Evolutionary conservation across 1,140 invertebrate species (phyloP).

Genomic region (Diorhabda elongata): DNA sequence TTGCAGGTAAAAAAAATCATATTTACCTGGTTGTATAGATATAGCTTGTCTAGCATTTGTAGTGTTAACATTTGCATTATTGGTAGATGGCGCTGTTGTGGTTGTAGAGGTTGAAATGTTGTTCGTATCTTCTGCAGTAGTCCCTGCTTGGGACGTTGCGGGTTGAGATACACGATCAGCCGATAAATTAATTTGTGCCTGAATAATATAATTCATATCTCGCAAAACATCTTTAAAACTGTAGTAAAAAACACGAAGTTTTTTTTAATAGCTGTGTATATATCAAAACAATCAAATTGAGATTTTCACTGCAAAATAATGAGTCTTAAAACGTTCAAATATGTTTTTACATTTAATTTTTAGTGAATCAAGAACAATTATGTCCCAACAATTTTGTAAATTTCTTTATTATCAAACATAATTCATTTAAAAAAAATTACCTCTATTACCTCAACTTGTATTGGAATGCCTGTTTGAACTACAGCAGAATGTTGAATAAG

Average conservation of each 20-base stretch:
- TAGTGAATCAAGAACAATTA: too few species aligned
- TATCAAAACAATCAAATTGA: too few species aligned
- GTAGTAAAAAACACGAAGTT: neutral
- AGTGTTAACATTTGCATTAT: slow-evolving; percentile 17
- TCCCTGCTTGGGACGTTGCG: neutral
- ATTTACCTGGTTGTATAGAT: slow-evolving; percentile 17
- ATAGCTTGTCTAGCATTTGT: slow-evolving; percentile 14
- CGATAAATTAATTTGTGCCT: slow-evolving; percentile 54
- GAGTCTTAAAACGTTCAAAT: too few species aligned
- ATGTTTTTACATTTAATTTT: too few species aligned
- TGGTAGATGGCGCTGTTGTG: slow-evolving; percentile 25
- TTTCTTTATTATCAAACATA: too few species aligned
- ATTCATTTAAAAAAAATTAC: too few species aligned
- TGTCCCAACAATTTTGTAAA: too few species aligned
- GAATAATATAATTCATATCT: slow-evolving; percentile 15
- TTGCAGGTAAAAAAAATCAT: neutral
- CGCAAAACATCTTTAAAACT: neutral
- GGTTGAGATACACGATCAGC: slow-evolving; percentile 34
- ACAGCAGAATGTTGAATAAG: slow-evolving; percentile 65
- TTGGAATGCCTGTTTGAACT: slow-evolving; percentile 60
- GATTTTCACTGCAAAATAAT: too few species aligned
- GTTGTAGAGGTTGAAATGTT: slow-evolving; percentile 26
- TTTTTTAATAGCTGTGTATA: too few species aligned
- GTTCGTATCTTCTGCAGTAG: slow-evolving; percentile 16
- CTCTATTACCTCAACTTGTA: slow-evolving; percentile 56